Evolutionary conservation across 1,140 invertebrate genomes (phyloP), one percentile per base, ranked within the genome.

Genomic region (Pseudomyrmex concolor): DNA sequence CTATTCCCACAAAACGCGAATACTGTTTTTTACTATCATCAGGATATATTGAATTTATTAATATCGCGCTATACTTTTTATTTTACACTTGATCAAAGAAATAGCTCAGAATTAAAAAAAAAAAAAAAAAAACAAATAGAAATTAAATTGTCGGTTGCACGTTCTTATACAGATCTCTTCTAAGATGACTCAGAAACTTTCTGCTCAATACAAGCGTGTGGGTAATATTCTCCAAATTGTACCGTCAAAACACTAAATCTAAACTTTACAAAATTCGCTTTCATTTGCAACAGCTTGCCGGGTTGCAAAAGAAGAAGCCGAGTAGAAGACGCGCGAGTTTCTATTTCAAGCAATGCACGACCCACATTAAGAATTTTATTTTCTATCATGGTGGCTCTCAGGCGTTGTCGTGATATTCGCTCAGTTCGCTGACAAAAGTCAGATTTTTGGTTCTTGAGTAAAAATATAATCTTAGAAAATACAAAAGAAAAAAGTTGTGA

Each of bases 311-410:
- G 34, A 34, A 34, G 34, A 34, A 0, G 0, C 0, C 34, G 34
- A 54, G n/a, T 12, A 62, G 80, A 74, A 34, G n/a, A 9, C 4
- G 59, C 55, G 60, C 64, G 84, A 48, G 70, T 78, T 89, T 87
- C 91, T 92, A 90, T 91, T 90, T 92, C 78, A 86, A 85, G 83
- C 88, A 15, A 67, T 83, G 81, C 63, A 83, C 90, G 92, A 90
- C 91, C 92, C 91, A 92, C 91, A 92, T 92, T 57, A 84, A 91
- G 88, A 90, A 91, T 90, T 91, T 91, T 92, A 89, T 92, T 91
- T 91, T 86, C 72, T 82, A 74, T 71, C 67, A 59, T 78, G 68
- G 25, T 67, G 74, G 76, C 59, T 54, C 59, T 54, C 57, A 68
- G 73, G 19, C 62, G 54, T 76, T 51, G 66, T 73, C 62, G 85